Evolutionary conservation across 2,113 vertebrate species (phyloP).

Genomic region (Callospermophilus lateralis): DNA sequence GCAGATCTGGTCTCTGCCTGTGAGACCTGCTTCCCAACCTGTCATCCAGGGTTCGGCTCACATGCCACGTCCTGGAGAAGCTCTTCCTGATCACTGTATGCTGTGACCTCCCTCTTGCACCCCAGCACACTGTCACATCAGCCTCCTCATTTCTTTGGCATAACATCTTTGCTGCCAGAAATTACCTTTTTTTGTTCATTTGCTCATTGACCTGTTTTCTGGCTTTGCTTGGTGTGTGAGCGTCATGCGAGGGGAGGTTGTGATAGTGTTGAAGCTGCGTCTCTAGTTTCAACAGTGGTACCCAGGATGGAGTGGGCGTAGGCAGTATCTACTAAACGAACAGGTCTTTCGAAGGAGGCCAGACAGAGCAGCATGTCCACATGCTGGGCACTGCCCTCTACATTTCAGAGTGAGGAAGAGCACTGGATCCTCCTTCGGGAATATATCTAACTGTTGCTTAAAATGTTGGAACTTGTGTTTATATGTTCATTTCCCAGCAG

Average conservation of each 20-base stretch:
- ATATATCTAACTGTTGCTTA: background rate
- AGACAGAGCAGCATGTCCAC: background rate
- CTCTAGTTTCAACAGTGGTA: background rate
- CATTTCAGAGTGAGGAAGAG: background rate
- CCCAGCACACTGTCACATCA: rapidly evolving
- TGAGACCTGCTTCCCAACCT: background rate
- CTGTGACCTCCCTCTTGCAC: rapidly evolving
- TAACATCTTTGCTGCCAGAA: background rate
- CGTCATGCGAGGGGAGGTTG: background rate
- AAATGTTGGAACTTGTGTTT: background rate
- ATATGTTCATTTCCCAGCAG: background rate
- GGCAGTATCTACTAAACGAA: background rate
- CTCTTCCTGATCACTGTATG: background rate
- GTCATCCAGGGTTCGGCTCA: background rate
- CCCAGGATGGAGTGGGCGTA: background rate
- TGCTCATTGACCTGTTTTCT: background rate
- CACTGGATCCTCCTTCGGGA: background rate
- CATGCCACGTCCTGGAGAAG: background rate
- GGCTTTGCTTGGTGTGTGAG: background rate
- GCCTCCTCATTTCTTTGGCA: background rate
- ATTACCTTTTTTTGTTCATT: background rate
- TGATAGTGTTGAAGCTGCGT: background rate
- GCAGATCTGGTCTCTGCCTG: background rate
- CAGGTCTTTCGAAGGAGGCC: background rate
- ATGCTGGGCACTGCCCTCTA: rapidly evolving